Evolutionary conservation across 2,797 vertebrate species (phyloP), one percentile per base, ranked within the genome.

Genomic region (Sebastolobus alascanus): DNA sequence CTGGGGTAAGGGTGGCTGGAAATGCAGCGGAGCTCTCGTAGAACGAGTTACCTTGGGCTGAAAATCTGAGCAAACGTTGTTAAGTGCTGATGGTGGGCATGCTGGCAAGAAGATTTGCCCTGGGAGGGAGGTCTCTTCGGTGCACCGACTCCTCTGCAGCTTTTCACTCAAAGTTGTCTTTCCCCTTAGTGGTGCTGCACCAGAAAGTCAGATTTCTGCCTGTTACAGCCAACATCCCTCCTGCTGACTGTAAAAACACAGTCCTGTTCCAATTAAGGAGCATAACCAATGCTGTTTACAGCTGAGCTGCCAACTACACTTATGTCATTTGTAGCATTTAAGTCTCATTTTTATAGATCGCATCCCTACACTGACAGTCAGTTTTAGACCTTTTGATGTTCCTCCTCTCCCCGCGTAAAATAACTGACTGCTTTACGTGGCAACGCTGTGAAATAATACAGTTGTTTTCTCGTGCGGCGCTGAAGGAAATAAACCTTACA

Each of bases 61-160:
- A 87, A 87, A 89, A 87, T 86, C 89, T 77, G 61, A 71, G 82
- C 84, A 84, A 89, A 89, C 87, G 84, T 84, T 56, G 86, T 80
- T 72, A 84, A 82, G 77, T 68, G 76, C 71, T 77, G 75, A 84
- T 66, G 68, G 83, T 82, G 68, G 72, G 20, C 33, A 79, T 79
- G 77, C 85, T 83, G 65, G 79, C 73, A 63, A 74, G 79, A 46
- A 60, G 71, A 31, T 43, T 81, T 73, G 50, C 77, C 38, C 55
- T 12, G 55, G 60, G 75, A 76, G 67, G 75, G 54, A 38, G 60
- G 77, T 61, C 81, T 88, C 66, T 69, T 68, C 74, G 38, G 70
- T 50, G 78, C 77, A 43, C 55, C 37, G 77, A 84, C 77, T 80
- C 82, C 77, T 85, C 71, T 79, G 73, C 73, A 80, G 46, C 27